These are phyloP conservation scores for Maniola hyperantus DNA, from an alignment of 2,888 invertebrate genomes.

Conservation along the genomic window DNA sequence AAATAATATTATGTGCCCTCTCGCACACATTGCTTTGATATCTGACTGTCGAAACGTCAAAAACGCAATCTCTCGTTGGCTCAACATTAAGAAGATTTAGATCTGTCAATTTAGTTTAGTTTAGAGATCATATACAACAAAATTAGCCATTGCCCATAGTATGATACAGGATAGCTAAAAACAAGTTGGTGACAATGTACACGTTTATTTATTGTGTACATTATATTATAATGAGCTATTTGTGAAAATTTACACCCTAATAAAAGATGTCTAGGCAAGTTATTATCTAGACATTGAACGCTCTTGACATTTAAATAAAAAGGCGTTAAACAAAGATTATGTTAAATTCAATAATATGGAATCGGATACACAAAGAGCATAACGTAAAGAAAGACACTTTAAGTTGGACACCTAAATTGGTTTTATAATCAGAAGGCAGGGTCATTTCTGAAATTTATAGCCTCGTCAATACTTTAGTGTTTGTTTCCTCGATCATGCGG, in stretches of 20 bases:
- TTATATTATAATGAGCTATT: constrained; percentile 1
- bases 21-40: too few species aligned
- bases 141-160: too few species aligned
- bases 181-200: neutral
- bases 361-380: constrained; percentile 48
- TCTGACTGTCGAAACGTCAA: too few species aligned
- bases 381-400: constrained; percentile 46
- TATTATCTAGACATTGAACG: constrained; percentile 24
- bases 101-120: too few species aligned
- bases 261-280: constrained; percentile 21
- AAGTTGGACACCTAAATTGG: constrained; percentile 61
- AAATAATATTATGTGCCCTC: too few species aligned
- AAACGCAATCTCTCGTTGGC: too few species aligned
- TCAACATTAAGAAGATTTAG: too few species aligned
- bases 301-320: constrained; percentile 33
- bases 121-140: too few species aligned
- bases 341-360: constrained; percentile 36
- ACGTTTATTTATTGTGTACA: neutral
- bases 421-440: constrained; percentile 71
- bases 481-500: constrained; percentile 67
- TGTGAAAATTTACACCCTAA: constrained; percentile 21
- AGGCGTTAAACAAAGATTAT: constrained; percentile 36
- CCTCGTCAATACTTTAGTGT: constrained; percentile 69
- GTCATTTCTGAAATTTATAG: constrained; percentile 72
- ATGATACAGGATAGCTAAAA: too few species aligned